A percentile compares a stretch with the other conserved stretches of the same genome.
Conservation (phyloP, 2,888 invertebrate species). For the Sesamia inferens region DNA sequence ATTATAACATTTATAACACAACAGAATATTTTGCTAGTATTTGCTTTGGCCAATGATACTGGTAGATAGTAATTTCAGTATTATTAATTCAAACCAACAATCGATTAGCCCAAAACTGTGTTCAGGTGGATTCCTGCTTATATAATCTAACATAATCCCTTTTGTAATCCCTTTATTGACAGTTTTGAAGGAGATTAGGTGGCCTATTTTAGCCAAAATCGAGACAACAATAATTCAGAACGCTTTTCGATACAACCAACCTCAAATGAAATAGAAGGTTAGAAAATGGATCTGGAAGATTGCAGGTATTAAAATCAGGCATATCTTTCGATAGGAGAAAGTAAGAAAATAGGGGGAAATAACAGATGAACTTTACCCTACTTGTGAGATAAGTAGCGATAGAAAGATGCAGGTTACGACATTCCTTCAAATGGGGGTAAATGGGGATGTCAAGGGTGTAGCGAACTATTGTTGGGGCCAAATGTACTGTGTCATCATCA, state of each 20-base stretch:
- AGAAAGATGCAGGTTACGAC: conserved; percentile 45
- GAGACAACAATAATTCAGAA: neutral
- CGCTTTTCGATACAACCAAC: neutral
- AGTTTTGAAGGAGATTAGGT: neutral
- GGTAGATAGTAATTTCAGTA: neutral
- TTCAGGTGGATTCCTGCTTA: conserved; percentile 1
- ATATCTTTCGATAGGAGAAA: conserved; percentile 20
- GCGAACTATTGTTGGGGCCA: conserved; percentile 16
- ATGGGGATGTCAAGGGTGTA: conserved; percentile 41
- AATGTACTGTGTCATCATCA: too few relatives aligned
- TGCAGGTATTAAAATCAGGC: conserved; percentile 29
- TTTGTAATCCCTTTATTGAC: neutral
- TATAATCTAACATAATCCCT: neutral
- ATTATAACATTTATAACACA: neutral
- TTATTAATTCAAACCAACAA: neutral
- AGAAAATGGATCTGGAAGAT: conserved; percentile 22
- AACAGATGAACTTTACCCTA: conserved; percentile 21
- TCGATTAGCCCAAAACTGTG: neutral
- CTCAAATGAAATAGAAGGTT: neutral
- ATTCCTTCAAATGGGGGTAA: conserved; percentile 34
- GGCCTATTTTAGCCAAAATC: neutral
- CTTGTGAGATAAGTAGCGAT: conserved; percentile 32
- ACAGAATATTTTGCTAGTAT: conserved; percentile 17
- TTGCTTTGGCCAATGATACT: conserved; percentile 11
- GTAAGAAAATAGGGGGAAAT: conserved; percentile 39